Percentiles rank a stretch among this genome's conserved stretches.
These are phyloP conservation scores for Acanthaster planci DNA, from an alignment of 35 echinoderm and acorn worm species.

Conservation along the genomic window DNA sequence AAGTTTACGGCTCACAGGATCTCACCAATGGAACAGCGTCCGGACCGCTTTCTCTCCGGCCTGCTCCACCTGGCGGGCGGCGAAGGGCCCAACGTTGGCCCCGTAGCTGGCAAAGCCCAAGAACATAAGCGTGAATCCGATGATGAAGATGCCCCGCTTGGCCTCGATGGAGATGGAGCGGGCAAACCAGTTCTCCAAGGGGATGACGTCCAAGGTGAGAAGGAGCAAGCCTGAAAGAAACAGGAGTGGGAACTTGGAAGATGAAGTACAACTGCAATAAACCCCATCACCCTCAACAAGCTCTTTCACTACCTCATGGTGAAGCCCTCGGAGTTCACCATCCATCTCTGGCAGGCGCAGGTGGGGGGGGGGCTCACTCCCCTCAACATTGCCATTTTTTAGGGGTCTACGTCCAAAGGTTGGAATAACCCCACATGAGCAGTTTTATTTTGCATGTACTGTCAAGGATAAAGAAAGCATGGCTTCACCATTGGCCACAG, in stretches of 20 bases:
- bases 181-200: slow-evolving; percentile 25
- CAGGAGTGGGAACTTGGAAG: not conserved
- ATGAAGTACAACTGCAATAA: not conserved
- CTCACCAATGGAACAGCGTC: slow-evolving; percentile 52
- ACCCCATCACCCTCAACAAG: not conserved
- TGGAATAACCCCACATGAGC: too few relatives aligned
- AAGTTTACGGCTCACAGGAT: not conserved
- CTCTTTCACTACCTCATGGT: too few relatives aligned
- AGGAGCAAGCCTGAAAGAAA: slow-evolving; percentile 48
- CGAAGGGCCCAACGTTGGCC: slow-evolving; percentile 48
- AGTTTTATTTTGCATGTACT: too few relatives aligned
- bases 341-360: too few relatives aligned
- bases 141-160: slow-evolving; percentile 40
- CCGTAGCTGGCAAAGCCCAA: slow-evolving; percentile 43
- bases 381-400: too few relatives aligned
- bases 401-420: too few relatives aligned
- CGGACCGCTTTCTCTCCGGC: slow-evolving; percentile 40
- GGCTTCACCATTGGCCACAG: too few relatives aligned
- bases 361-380: too few relatives aligned
- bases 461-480: too few relatives aligned
- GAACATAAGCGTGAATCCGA: slow-evolving; percentile 53
- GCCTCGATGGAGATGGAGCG: slow-evolving; percentile 37
- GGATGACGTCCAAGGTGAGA: slow-evolving; percentile 35
- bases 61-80: slow-evolving; percentile 41
- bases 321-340: too few relatives aligned